Percentiles rank a stretch among this genome's conserved stretches.
phyloP scores from a whole-genome alignment of 2,113 vertebrate genomes.

The Melierax canorus region DNA sequence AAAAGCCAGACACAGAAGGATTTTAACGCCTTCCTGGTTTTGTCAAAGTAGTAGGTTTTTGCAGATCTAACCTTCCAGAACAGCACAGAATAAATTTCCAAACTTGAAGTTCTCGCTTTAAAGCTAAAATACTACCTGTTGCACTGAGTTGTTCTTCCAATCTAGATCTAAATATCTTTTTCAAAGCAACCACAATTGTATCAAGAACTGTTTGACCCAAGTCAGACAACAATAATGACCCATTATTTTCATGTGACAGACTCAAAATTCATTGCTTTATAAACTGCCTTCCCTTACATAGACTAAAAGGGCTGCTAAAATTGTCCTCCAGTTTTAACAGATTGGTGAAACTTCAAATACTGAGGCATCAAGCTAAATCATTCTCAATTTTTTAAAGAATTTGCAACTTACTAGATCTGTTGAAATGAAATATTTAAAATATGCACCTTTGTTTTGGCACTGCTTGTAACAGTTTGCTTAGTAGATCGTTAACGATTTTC shows the following conservation, averaged over 20 bases:
- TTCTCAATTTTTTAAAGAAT: not conserved
- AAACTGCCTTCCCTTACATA: not conserved
- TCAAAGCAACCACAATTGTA: not conserved
- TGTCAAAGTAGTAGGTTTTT: not conserved
- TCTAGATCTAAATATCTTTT: not conserved
- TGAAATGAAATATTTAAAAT: not conserved
- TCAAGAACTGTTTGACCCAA: not conserved
- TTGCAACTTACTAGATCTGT: not conserved
- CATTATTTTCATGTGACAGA: not conserved
- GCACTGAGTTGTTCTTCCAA: not conserved
- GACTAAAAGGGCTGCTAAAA: not conserved
- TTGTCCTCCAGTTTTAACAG: not conserved
- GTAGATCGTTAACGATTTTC: not conserved
- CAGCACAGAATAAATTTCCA: not conserved
- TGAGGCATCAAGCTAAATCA: not conserved
- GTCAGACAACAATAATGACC: not conserved
- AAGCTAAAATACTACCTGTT: not conserved
- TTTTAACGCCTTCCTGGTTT: not conserved
- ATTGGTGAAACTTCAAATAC: not conserved
- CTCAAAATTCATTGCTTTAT: not conserved
- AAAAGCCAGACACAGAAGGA: not conserved
- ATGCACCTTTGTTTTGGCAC: not conserved
- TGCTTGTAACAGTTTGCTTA: not conserved
- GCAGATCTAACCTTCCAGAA: not conserved
- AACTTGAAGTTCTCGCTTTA: not conserved